Evolutionary conservation across 2,888 invertebrate genomes (phyloP).

Genomic region (Cosmia trapezina): DNA sequence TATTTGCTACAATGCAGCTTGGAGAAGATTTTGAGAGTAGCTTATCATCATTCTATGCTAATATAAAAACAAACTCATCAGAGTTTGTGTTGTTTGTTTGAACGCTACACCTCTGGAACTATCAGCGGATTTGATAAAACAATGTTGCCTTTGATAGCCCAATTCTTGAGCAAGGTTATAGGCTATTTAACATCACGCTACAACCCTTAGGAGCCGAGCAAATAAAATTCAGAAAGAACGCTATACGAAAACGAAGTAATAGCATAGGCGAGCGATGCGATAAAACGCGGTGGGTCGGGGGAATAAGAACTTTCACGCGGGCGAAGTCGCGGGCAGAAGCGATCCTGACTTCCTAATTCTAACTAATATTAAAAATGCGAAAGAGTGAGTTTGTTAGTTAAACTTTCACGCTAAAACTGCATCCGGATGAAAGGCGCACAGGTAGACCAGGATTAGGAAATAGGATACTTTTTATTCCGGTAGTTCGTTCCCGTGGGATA

Average conservation of each 20-base stretch:
- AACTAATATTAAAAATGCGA: too few species aligned
- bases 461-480: too few species aligned
- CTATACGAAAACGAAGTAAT: not conserved
- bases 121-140: not conserved
- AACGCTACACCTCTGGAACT: not conserved
- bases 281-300: not conserved
- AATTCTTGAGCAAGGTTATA: not conserved
- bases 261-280: not conserved
- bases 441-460: too few species aligned
- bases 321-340: too few species aligned
- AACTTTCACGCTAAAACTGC: too few species aligned
- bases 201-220: not conserved
- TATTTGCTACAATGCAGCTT: conserved; percentile 33
- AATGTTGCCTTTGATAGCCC: not conserved
- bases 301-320: not conserved
- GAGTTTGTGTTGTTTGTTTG: not conserved
- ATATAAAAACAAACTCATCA: not conserved
- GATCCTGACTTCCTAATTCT: too few species aligned
- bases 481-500: too few species aligned
- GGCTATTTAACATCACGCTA: not conserved
- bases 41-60: not conserved
- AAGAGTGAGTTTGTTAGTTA: too few species aligned
- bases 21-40: conserved; percentile 24
- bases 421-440: too few species aligned
- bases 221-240: not conserved